Percentiles rank a stretch among this genome's conserved stretches.
phyloP scores from a whole-genome alignment of 2,888 invertebrate species.

The Eupithecia abbreviata region DNA sequence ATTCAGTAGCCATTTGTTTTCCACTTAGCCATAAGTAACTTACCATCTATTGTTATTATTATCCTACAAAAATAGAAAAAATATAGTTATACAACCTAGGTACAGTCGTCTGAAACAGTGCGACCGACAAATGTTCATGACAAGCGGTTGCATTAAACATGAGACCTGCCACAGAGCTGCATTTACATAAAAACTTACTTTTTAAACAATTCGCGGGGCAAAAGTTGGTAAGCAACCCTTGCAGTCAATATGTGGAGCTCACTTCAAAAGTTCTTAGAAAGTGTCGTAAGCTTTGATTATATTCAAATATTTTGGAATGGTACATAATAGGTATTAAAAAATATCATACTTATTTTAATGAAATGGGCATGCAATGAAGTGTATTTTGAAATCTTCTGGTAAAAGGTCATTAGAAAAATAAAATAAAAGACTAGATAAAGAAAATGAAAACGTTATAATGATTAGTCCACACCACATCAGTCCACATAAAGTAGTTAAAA shows the following conservation, averaged over 20 bases:
- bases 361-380: neutral
- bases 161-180: constrained; percentile 70
- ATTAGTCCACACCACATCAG: no score
- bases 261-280: neutral
- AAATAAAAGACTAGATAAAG: neutral
- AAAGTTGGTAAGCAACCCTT: constrained; percentile 27
- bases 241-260: neutral
- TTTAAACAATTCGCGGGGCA: constrained; percentile 43
- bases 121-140: constrained; percentile 81
- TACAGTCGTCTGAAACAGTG: constrained; percentile 68
- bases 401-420: neutral
- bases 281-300: neutral
- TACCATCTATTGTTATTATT: constrained; percentile 4
- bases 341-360: neutral
- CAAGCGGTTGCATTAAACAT: constrained; percentile 79
- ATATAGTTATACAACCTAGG: neutral
- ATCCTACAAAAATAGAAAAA: constrained; percentile 31
- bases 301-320: neutral
- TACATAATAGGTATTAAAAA: neutral
- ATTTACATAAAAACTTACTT: constrained; percentile 68
- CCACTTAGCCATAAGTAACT: neutral
- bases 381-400: neutral
- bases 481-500: neutral
- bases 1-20: neutral
- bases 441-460: neutral